Percentiles rank a stretch among this genome's conserved stretches.
phyloP scores from a whole-genome alignment of 2,113 vertebrate genomes.

The Macrotis lagotis region DNA sequence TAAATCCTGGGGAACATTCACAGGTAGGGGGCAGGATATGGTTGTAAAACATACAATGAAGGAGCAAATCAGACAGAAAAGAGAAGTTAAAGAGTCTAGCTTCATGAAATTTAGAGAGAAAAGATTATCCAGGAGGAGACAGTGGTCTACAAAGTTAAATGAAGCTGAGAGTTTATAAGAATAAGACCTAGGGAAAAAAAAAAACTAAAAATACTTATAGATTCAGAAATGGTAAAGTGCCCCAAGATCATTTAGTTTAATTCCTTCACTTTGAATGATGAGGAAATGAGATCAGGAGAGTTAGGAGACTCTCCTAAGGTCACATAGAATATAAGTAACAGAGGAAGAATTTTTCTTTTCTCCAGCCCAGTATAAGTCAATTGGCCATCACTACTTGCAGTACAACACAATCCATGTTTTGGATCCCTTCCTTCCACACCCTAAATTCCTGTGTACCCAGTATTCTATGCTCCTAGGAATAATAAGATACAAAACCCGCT shows the following conservation, averaged over 20 bases:
- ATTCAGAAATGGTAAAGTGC: background rate
- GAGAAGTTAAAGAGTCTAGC: background rate
- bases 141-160: background rate
- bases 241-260: background rate
- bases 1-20: background rate
- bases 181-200: background rate
- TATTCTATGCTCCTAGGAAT: background rate
- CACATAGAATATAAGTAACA: background rate
- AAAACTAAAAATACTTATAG: too few relatives aligned
- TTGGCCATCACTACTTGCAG: background rate
- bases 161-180: background rate
- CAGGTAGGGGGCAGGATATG: background rate
- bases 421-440: background rate
- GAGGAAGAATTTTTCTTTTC: background rate
- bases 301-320: background rate
- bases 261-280: background rate
- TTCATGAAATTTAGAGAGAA: background rate
- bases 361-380: background rate
- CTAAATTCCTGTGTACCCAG: background rate
- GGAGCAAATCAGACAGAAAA: background rate
- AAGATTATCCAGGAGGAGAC: background rate
- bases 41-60: background rate
- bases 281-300: background rate
- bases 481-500: background rate
- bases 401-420: background rate